Base-by-base conservation (phyloP, 1,140 invertebrate species). In the Drosophila busckii region DNA sequence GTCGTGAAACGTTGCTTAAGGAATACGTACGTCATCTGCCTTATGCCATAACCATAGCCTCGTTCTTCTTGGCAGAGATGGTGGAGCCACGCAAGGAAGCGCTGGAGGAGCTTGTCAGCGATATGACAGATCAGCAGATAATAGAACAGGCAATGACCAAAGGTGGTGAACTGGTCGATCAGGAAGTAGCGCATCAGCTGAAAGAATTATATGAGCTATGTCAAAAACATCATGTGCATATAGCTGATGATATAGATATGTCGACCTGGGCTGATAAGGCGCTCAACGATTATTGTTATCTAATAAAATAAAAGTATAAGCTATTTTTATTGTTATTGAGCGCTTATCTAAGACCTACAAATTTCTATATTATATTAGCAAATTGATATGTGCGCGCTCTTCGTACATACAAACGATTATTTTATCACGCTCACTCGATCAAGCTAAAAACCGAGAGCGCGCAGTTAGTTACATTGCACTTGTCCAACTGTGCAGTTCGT, bases 1-100 rank as follows among this genome's bases (percentile, higher is more conserved):
- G 82, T 12, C 64, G 61, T 0, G 25, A 54, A 3, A 45, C 46
- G 7, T 54, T 87, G 8, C 16, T 87, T 0, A 70, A 66, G 34
- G 85, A 87, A 46, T 87, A 84, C 16, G 54, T 78, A 7, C 52
- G 58, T 2, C 66, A 70, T 6, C n/a, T 85, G 15, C 85, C 85
- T 0, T 84, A 82, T 22, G 32, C 63, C 28, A 5, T 60, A 3
- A 10, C 17, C 1, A 83, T 78, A 6, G 19, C 65, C 0, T 3
- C 38, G 3, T 49, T 34, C 9, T 87, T 87, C n/a, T 44, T 87
- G 0, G 32, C 55, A 19, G 32, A 17, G 0, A 38, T 87, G 1
- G 60, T 83, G 0, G 85, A 65, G 0, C 83, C 78, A 1, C 4
- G 25, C 0, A 4, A 6, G 1, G 5, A 34, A 2, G 34, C 62